Percentiles rank a stretch among this genome's conserved stretches.
These are phyloP conservation scores for Uropetala carovei DNA, from an alignment of 2,888 invertebrate species.

Conservation along the genomic window DNA sequence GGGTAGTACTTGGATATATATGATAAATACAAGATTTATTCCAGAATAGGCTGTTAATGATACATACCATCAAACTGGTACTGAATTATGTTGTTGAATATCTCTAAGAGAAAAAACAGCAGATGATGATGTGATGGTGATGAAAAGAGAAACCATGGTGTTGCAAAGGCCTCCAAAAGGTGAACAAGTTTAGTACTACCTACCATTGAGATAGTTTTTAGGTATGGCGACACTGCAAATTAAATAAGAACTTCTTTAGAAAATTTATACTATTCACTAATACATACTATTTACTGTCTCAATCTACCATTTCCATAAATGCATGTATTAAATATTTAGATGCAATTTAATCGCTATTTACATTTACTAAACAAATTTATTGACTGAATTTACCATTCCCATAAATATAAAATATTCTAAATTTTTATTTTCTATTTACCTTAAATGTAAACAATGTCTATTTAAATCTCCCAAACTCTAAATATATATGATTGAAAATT, in stretches of 20 bases:
- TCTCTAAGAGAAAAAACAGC: constrained; percentile 98
- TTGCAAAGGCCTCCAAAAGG: constrained; percentile 97
- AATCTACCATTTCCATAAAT: neutral
- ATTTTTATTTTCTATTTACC: too few relatives aligned
- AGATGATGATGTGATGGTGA: constrained; percentile 98
- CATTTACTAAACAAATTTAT: too few relatives aligned
- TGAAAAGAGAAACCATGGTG: constrained; percentile 99
- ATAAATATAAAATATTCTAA: too few relatives aligned
- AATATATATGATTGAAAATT: neutral
- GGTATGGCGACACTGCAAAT: constrained; percentile 94
- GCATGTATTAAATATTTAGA: too few relatives aligned
- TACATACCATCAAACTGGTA: constrained; percentile 95
- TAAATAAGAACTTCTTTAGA: neutral
- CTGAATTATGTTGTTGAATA: constrained; percentile 99
- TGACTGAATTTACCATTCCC: too few relatives aligned
- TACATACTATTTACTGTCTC: too few relatives aligned
- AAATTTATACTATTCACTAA: neutral
- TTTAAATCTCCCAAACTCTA: too few relatives aligned
- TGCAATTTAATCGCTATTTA: too few relatives aligned
- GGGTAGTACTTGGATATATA: too few relatives aligned
- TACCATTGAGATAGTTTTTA: constrained; percentile 99
- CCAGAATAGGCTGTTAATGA: constrained; percentile 31
- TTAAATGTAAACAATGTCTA: too few relatives aligned
- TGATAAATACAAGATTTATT: constrained; percentile 70
- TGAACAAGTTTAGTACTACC: constrained; percentile 98